These are phyloP conservation scores for Osmerus mordax DNA, from an alignment of 2,113 vertebrate genomes.

Conservation along the genomic window DNA sequence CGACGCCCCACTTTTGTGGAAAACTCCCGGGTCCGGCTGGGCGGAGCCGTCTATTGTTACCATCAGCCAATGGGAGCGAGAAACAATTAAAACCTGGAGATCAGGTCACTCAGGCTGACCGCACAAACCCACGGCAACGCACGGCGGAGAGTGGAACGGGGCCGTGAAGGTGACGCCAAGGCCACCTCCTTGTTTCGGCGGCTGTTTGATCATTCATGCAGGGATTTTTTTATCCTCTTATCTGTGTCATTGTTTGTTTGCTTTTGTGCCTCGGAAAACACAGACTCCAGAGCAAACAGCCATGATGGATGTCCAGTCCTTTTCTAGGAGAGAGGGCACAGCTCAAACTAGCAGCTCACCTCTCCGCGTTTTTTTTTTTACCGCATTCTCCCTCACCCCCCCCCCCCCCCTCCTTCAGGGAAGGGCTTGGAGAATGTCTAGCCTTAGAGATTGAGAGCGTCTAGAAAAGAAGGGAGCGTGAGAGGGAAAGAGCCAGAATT, in stretches of 20 bases:
- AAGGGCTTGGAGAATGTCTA: neutral
- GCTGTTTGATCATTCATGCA: conserved; percentile 7
- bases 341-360: neutral
- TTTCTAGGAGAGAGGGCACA: neutral
- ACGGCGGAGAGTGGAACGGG: neutral
- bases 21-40: neutral
- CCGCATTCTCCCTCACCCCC: too few relatives aligned
- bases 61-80: conserved; percentile 7
- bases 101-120: conserved; percentile 5
- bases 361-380: too few relatives aligned
- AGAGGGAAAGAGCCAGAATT: too few relatives aligned
- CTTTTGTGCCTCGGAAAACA: neutral
- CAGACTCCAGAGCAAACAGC: neutral
- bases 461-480: neutral
- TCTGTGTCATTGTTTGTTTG: conserved; percentile 5
- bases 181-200: neutral
- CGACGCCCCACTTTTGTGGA: conserved; percentile 10
- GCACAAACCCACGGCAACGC: neutral
- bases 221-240: neutral
- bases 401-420: too few relatives aligned
- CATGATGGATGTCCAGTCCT: neutral
- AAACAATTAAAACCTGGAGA: conserved; percentile 16
- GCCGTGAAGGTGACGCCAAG: conserved; percentile 4
- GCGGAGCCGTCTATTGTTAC: neutral
- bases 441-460: neutral